Base-by-base conservation (phyloP, 2,113 vertebrate species). In the Barbus barbus region DNA sequence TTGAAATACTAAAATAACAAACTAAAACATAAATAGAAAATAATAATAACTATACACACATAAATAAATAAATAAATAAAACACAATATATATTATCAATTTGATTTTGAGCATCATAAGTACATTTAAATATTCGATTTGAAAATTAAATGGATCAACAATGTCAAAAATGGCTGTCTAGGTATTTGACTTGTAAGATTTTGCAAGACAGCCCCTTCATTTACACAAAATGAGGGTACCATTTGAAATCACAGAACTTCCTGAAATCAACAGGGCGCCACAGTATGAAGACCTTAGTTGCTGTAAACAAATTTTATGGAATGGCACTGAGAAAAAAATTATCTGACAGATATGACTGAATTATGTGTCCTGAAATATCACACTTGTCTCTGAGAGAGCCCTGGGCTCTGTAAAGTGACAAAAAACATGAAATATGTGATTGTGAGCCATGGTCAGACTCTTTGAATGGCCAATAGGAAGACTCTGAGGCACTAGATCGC, bases 301-400 rank as follows among this genome's bases (percentile, higher is more conserved):
- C 67, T n/a, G 33, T 38, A 38, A 24, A 38, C 12, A 0, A 3
- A 24, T 72, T 41, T 41, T 41, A 44, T 44, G n/a, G 36, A 44
- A 72, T 41, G 33, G 11, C 36, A 71, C 36, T 14, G 11, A 13
- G 11, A 5, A 1, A 41, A n/a, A 72, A 33, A n/a, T n/a, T 1
- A 44, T 6, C 22, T 38, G 65, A 38, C 65, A 22, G 20, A 72
- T 24, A n/a, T 72, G 22, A 72, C 38, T 41, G 22, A 26, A 72
- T 72, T 72, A 72, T 4, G n/a, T 26, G 11, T 44, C 38, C 38
- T 72, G 69, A 72, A 72, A 72, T 72, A 72, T 44, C 38, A 72
- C 69, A 72, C 69, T 18, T 72, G 22, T 72, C 22, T 1, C 38
- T 13, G 12, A 24, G 38, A 72, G 22, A 41, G 69, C 69, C 69